These are phyloP conservation scores for Opisthograptis luteolata DNA, from an alignment of 2,888 invertebrate genomes.

Conservation along the genomic window DNA sequence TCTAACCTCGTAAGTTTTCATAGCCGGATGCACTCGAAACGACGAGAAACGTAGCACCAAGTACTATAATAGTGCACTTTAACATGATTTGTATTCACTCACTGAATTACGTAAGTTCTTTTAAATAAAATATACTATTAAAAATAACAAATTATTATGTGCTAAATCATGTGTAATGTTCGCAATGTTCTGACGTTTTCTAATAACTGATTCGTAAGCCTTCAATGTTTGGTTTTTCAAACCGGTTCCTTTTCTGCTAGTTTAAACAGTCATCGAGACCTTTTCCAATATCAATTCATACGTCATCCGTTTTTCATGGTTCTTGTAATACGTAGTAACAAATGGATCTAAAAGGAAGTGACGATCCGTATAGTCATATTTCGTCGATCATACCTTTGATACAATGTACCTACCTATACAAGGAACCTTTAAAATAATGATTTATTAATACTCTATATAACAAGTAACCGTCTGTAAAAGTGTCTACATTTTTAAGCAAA, in stretches of 20 bases:
- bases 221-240: slow-evolving; percentile 19
- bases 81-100: slow-evolving; percentile 30
- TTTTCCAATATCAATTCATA: slow-evolving; percentile 28
- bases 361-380: too few relatives aligned
- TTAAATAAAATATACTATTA: background rate
- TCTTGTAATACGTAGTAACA: slow-evolving; percentile 1
- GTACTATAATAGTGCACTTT: slow-evolving; percentile 21
- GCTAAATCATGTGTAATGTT: slow-evolving; percentile 18
- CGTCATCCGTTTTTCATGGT: slow-evolving; percentile 23
- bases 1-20: slow-evolving; percentile 44
- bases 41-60: slow-evolving; percentile 32
- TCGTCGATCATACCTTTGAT: too few relatives aligned
- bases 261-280: slow-evolving; percentile 20
- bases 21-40: slow-evolving; percentile 35
- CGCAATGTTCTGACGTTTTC: slow-evolving; percentile 9
- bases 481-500: too few relatives aligned
- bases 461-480: too few relatives aligned
- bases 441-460: too few relatives aligned
- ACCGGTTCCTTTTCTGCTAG: slow-evolving; percentile 33
- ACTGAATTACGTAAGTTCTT: background rate
- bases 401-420: too few relatives aligned
- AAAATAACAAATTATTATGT: background rate
- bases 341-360: too few relatives aligned
- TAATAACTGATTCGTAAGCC: slow-evolving; percentile 12
- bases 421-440: too few relatives aligned